phyloP scores from a whole-genome alignment of 2,113 vertebrate genomes.

The Nibea albiflora region DNA sequence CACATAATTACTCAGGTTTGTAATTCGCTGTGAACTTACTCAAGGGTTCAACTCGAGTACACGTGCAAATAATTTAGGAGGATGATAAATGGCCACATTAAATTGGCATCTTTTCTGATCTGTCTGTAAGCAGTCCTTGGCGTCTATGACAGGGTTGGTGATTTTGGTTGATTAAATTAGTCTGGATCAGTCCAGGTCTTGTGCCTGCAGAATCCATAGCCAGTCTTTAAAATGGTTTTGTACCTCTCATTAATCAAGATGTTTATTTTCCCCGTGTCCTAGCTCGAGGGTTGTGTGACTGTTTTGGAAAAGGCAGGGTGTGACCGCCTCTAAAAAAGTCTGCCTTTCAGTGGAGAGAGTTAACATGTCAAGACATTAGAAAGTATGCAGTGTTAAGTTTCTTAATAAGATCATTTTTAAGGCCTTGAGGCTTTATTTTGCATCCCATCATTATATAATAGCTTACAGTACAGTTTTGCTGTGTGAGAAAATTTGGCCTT shows the following conservation, averaged over 20 bases:
- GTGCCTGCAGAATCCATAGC: background rate
- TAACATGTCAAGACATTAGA: background rate
- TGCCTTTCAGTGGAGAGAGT: background rate
- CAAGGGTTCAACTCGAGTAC: background rate
- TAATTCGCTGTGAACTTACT: background rate
- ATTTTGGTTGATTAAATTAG: background rate
- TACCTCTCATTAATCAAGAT: background rate
- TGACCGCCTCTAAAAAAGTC: background rate
- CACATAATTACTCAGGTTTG: background rate
- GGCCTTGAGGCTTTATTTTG: conserved; percentile 17
- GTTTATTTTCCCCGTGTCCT: background rate
- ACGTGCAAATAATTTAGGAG: background rate
- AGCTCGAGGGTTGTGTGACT: background rate
- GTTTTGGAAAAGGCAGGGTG: background rate
- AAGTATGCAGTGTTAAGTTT: background rate
- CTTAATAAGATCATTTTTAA: background rate
- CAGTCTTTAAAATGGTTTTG: background rate
- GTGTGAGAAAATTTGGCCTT: conserved; percentile 19
- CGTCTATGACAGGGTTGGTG: background rate
- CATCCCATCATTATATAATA: conserved; percentile 28
- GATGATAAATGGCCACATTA: background rate
- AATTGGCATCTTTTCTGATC: background rate
- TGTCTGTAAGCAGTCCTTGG: no score
- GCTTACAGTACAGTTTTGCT: conserved; percentile 25
- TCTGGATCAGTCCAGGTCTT: background rate